Conservation (phyloP, 2,113 vertebrate genomes). For the Megaceryle maxima region DNA sequence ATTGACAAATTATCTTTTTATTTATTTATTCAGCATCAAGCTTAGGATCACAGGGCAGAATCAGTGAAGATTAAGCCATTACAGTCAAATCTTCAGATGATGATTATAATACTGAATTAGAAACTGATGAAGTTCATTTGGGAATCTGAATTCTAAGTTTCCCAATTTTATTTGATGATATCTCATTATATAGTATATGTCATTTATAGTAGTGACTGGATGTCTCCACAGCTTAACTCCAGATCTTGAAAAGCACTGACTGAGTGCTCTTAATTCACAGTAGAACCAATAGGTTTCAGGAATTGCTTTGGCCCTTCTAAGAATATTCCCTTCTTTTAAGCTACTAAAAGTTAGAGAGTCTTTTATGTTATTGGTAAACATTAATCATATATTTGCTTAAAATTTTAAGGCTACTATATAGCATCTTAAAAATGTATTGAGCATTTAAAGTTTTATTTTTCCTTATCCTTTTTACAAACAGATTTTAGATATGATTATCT, state of each 20-base stretch:
- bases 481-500: background rate
- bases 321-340: background rate
- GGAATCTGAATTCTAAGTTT: background rate
- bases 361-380: background rate
- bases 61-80: background rate
- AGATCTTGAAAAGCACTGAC: background rate
- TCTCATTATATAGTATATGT: too few species aligned
- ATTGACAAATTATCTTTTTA: background rate
- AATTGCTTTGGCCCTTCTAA: background rate
- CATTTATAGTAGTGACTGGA: background rate
- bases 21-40: background rate
- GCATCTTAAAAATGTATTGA: background rate
- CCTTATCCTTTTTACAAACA: background rate
- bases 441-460: background rate
- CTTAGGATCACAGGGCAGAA: background rate
- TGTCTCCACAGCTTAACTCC: background rate
- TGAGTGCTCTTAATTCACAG: background rate
- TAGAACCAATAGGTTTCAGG: background rate
- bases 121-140: background rate
- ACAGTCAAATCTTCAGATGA: background rate
- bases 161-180: background rate
- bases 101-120: background rate
- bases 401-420: background rate
- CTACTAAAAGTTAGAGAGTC: background rate
- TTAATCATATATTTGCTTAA: background rate